Conservation (phyloP, 2,888 invertebrate genomes). For the Dasysyrphus albostriatus region DNA sequence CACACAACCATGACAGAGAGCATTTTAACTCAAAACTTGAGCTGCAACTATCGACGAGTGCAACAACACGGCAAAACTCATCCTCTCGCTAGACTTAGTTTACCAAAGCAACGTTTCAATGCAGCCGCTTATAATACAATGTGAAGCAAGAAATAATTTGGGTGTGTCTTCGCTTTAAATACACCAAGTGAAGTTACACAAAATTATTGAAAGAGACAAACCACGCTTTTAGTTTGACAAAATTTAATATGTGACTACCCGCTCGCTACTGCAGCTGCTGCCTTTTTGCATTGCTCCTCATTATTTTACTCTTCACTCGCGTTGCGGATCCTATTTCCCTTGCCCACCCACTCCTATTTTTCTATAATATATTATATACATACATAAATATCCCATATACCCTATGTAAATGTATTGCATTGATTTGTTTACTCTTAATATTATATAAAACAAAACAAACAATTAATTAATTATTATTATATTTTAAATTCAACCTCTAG, state of each 20-base stretch:
- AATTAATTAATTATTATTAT: constrained; percentile 65
- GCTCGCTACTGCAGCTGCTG: constrained; percentile 43
- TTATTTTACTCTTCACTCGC: constrained; percentile 54
- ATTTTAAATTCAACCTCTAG: constrained; percentile 74
- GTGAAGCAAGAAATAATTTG: constrained; percentile 84
- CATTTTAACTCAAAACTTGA: constrained; percentile 77
- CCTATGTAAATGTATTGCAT: constrained; percentile 74
- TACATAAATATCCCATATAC: constrained; percentile 60
- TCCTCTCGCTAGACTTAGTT: constrained; percentile 93
- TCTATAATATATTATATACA: constrained; percentile 50
- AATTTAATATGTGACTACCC: constrained; percentile 44
- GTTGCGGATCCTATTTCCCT: constrained; percentile 47
- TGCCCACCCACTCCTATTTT: constrained; percentile 42
- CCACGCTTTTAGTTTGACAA: constrained; percentile 49
- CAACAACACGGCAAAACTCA: constrained; percentile 97
- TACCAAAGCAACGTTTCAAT: constrained; percentile 90
- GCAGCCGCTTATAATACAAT: constrained; percentile 94
- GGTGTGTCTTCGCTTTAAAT: neutral
- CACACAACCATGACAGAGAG: constrained; percentile 78
- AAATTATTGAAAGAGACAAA: constrained; percentile 28
- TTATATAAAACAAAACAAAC: constrained; percentile 53
- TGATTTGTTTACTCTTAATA: constrained; percentile 73
- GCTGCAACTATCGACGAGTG: constrained; percentile 87
- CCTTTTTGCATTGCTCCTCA: constrained; percentile 43
- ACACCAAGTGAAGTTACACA: neutral